These are phyloP conservation scores for Trypoxylon attenuatum DNA, from an alignment of 2,888 invertebrate species.

Conservation along the genomic window DNA sequence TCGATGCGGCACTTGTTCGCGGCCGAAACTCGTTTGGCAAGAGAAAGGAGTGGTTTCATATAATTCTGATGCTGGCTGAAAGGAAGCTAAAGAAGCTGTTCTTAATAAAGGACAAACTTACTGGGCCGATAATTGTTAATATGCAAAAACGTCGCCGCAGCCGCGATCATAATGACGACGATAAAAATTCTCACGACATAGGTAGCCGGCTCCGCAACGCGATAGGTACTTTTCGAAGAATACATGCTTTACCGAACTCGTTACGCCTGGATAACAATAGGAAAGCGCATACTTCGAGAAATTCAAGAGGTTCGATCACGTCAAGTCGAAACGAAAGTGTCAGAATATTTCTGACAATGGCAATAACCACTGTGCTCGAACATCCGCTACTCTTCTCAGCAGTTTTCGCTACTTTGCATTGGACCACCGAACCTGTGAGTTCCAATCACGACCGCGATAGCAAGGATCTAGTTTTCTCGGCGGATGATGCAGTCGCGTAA, in stretches of 20 bases:
- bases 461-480: too few relatives aligned
- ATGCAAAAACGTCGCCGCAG: slow-evolving; percentile 69
- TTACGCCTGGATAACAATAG: slow-evolving; percentile 55
- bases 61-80: too few relatives aligned
- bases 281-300: slow-evolving; percentile 55
- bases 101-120: slow-evolving; percentile 61
- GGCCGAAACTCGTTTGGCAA: too few relatives aligned
- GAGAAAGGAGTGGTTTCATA: too few relatives aligned
- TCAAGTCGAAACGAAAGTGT: too few relatives aligned
- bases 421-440: neutral
- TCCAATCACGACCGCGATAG: neutral
- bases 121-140: slow-evolving; percentile 69
- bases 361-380: slow-evolving; percentile 31
- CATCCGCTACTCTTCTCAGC: slow-evolving; percentile 4
- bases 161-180: slow-evolving; percentile 63
- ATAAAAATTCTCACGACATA: slow-evolving; percentile 61
- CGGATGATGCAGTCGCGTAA: too few relatives aligned
- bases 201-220: slow-evolving; percentile 52
- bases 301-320: neutral
- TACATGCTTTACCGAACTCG: slow-evolving; percentile 61
- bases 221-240: slow-evolving; percentile 39
- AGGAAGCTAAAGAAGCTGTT: too few relatives aligned
- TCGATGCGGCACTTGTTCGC: too few relatives aligned
- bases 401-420: slow-evolving; percentile 2
- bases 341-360: slow-evolving; percentile 18